Evolutionary conservation across 2,888 invertebrate species (phyloP).

Genomic region (Ametastegia equiseti): DNA sequence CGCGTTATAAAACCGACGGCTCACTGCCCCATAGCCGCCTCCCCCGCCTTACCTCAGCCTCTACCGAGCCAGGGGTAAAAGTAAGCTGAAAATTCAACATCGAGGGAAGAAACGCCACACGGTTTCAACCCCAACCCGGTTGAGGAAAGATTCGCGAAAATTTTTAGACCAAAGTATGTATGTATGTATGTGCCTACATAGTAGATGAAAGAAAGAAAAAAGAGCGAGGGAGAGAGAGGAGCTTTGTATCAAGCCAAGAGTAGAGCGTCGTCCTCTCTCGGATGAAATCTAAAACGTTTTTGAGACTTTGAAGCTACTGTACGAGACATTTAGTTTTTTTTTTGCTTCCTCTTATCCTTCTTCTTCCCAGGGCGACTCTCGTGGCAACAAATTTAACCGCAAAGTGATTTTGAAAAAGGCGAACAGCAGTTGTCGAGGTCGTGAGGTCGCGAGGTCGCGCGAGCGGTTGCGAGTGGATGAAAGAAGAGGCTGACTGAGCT

Average conservation of each 20-base stretch:
- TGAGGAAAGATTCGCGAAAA: background rate
- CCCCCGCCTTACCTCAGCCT: too few species aligned
- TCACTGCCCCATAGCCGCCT: too few species aligned
- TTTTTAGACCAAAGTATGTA: background rate
- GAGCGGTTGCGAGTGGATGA: conserved; percentile 39
- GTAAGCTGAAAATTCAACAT: background rate
- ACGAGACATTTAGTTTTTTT: background rate
- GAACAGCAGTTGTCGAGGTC: conserved; percentile 36
- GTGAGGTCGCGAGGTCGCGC: conserved; percentile 46
- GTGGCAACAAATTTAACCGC: conserved; percentile 20
- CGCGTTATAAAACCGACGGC: background rate
- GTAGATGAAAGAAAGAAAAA: background rate
- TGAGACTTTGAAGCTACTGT: background rate
- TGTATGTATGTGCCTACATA: background rate
- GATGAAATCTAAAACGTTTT: conserved; percentile 20
- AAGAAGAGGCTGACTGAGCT: conserved; percentile 16
- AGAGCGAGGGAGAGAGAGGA: background rate
- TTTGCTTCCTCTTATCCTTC: background rate
- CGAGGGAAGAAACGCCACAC: background rate
- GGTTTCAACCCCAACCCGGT: background rate
- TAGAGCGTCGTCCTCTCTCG: background rate
- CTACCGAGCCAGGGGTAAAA: background rate
- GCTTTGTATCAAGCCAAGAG: background rate
- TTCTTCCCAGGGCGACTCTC: conserved; percentile 41
- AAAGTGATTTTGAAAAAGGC: conserved; percentile 35